Base-by-base conservation (phyloP, 53 echinoderm and acorn worm genomes). In the Luidia sarsii region DNA sequence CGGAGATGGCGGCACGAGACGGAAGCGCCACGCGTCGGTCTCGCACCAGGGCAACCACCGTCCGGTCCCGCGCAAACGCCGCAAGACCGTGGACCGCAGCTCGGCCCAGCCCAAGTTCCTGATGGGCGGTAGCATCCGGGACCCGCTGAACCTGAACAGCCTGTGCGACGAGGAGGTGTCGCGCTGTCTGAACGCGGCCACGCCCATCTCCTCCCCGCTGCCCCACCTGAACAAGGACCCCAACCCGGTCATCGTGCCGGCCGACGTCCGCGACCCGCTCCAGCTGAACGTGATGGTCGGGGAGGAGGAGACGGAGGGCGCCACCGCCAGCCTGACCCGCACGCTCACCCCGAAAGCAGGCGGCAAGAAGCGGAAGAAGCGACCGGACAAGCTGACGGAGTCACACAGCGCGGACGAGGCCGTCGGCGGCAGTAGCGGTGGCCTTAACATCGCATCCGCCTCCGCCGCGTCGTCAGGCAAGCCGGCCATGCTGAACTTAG, bases 111-210 rank as follows among this genome's bases (percentile, higher is more conserved):
- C 87, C 6, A 88, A 93, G 67, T 96, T 96, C 75, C 77, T 96
- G n/a, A 64, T 96, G 28, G 96, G 96, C 10, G 96, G 96, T 10
- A 82, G 63, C 48, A 86, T 86, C 36, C 86, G 83, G 20, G 96
- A 96, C 54, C 96, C 96, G 5, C 57, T 96, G 68, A 96, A 96
- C 71, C 80, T 96, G 74, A 96, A 96, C 70, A 96, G 96, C 64
- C 73, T 96, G 6, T 84, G 68, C 22, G 86, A 92, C 83, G 93
- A 83, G 53, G 91, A 92, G 64, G 67, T 90, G 29, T 91, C 91
- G 37, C 89, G 82, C 64, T 50, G 79, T 28, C 71, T 84, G 9
- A 91, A 91, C 86, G 89, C 89, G 7, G 81, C 65, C 19, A 90
- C 96, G 38, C 93, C 96, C 43, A 70, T 86, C 6, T 88, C 87